Conservation (phyloP, 1,140 invertebrate species). For the Alviniconcha marisindica region DNA sequence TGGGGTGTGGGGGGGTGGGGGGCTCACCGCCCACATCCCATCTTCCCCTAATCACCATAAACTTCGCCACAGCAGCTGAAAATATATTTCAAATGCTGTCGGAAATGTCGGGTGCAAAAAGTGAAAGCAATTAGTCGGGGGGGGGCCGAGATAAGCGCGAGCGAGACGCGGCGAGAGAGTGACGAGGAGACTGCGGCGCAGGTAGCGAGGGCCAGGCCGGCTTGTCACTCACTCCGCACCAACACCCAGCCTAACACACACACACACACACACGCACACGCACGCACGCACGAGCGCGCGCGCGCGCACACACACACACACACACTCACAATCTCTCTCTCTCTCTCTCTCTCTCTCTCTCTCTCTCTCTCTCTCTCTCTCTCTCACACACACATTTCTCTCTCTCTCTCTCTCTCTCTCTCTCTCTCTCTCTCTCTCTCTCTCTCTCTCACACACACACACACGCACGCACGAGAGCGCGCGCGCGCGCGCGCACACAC, state of each 20-base stretch:
- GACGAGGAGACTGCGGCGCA: too few species aligned
- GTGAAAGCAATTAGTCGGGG: too few species aligned
- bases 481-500: neutral
- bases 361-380: neutral
- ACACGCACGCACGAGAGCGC: neutral
- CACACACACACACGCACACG: conserved; percentile 19
- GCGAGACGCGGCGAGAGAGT: too few species aligned
- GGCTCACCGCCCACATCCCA: too few species aligned
- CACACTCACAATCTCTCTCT: neutral
- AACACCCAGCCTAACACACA: neutral
- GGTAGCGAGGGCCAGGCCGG: too few species aligned
- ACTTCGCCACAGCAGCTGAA: too few species aligned
- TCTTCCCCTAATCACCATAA: too few species aligned
- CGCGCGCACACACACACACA: neutral
- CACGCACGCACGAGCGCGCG: neutral
- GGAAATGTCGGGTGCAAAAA: too few species aligned
- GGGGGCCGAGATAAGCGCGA: too few species aligned
- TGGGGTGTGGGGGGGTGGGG: too few species aligned
- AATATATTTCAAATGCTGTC: too few species aligned
- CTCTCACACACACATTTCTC: neutral
- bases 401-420: neutral
- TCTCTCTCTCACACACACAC: neutral
- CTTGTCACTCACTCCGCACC: neutral
- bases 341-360: neutral
- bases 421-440: neutral